A percentile compares a stretch with the other conserved stretches of the same genome.
Conservation (phyloP, 2,797 vertebrate genomes). For the Phoxinus dragarum region DNA sequence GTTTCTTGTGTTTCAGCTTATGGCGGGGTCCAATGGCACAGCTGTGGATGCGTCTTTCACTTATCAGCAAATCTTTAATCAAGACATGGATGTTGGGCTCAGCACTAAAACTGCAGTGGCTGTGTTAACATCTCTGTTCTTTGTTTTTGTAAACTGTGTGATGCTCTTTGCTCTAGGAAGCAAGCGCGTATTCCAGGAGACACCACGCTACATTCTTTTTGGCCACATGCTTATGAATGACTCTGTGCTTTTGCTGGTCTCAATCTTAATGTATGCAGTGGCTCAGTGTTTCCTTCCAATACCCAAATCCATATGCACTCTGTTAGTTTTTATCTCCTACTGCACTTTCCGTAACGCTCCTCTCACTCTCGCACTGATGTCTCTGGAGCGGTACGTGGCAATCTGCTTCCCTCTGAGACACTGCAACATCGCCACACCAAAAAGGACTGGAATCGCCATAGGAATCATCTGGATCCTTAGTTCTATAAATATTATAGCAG, state of each 20-base stretch:
- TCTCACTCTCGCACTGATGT: slow-evolving; percentile 73
- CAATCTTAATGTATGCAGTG: slow-evolving; percentile 56
- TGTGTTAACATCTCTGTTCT: slow-evolving; percentile 57
- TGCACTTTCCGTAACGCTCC: slow-evolving; percentile 61
- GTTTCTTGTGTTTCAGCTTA: slow-evolving; percentile 42
- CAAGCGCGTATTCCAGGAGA: slow-evolving; percentile 50
- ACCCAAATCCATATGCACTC: slow-evolving; percentile 59
- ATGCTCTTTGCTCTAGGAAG: slow-evolving; percentile 67
- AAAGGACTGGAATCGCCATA: slow-evolving; percentile 40
- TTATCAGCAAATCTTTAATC: slow-evolving; percentile 44
- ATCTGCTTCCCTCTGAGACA: slow-evolving; percentile 72
- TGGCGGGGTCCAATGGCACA: slow-evolving; percentile 50
- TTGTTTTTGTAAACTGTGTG: slow-evolving; percentile 64
- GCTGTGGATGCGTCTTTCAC: not conserved
- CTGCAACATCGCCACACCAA: slow-evolving; percentile 41
- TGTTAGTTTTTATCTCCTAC: slow-evolving; percentile 31
- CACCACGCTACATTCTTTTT: slow-evolving; percentile 68
- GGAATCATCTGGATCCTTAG: slow-evolving; percentile 50
- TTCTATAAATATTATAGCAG: slow-evolving; percentile 40
- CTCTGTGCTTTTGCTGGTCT: slow-evolving; percentile 57
- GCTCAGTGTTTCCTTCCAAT: slow-evolving; percentile 30
- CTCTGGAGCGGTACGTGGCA: slow-evolving; percentile 73
- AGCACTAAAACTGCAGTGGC: slow-evolving; percentile 42
- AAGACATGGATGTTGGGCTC: slow-evolving; percentile 30
- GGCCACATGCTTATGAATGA: slow-evolving; percentile 66